Base-by-base conservation (phyloP, 1,140 invertebrate species). In the Eriosoma lanigerum region DNA sequence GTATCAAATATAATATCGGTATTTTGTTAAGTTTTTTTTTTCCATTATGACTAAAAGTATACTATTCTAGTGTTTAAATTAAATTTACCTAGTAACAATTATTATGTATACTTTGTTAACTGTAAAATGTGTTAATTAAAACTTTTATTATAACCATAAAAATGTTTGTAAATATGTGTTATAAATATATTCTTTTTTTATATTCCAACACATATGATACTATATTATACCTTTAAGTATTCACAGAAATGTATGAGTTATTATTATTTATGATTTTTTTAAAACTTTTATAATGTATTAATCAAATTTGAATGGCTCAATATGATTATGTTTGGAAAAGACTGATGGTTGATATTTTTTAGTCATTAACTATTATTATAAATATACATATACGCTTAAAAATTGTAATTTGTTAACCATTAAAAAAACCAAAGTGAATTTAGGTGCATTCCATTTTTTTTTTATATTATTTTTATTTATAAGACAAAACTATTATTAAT, bases 361-460 rank as follows among this genome's bases (percentile, higher is more conserved):
- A 72, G 68, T 72, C 9, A 72, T 21, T 72, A 50, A 29, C 52
- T n/a, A 19, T 52, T 52, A 29, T 29, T n/a, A 4, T 21, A 13
- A 12, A 44, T 60, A 62, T 62, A 32, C 56, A 60, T 15, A 29
- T 44, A 21, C 19, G 17, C 19, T 15, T 29, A 13, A 19, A 64
- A 64, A 32, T 32, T n/a, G 32, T 50, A 26, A 70, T 48, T 50
- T 70, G 2, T 70, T 70, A 17, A 70, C 5, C 44, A 29, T 50
- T n/a, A 26, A 58, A 21, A 21, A 76, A 44, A 58, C 73, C 73
- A 76, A 76, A 76, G 73, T 44, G n/a, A 76, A 76, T 56, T 38
- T 44, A 44, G 32, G 56, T 46, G 21, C 54, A 76, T 76, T 60
- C 13, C 19, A 76, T 76, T 70, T 24, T n/a, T 13, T n/a, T 56